These are phyloP conservation scores for Fragum whitleyi DNA, from an alignment of 2,888 invertebrate species.

Conservation along the genomic window DNA sequence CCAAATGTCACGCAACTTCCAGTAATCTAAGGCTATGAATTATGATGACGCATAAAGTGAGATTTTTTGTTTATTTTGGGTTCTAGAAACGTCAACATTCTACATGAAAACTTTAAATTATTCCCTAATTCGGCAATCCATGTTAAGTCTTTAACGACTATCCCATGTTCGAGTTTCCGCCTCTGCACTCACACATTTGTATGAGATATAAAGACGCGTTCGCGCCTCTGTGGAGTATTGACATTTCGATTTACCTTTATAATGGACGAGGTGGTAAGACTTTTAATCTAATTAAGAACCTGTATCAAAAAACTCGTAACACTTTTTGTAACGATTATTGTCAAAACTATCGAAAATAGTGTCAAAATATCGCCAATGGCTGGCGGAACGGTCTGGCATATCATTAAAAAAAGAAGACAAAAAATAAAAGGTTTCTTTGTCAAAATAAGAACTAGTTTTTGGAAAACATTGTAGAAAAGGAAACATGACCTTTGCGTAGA, in stretches of 20 bases:
- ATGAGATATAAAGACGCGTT: slow-evolving; percentile 1
- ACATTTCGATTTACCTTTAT: slow-evolving; percentile 16
- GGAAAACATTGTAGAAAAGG: neutral
- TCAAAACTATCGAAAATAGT: slow-evolving; percentile 4
- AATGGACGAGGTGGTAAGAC: neutral
- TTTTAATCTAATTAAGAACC: slow-evolving; percentile 13
- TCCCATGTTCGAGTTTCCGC: neutral
- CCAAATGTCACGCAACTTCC: too few relatives aligned
- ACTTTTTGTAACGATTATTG: slow-evolving; percentile 14
- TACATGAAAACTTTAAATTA: too few relatives aligned
- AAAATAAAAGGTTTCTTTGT: too few relatives aligned
- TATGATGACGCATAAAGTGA: too few relatives aligned
- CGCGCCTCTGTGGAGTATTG: slow-evolving; percentile 19
- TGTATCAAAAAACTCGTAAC: neutral
- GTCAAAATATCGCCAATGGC: neutral
- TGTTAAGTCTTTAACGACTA: neutral
- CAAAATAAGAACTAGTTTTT: too few relatives aligned
- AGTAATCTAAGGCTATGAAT: too few relatives aligned
- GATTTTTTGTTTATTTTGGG: too few relatives aligned
- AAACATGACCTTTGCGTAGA: too few relatives aligned
- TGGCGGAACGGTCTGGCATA: too few relatives aligned
- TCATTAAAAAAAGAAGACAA: too few relatives aligned
- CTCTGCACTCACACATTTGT: neutral
- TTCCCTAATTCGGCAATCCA: too few relatives aligned
- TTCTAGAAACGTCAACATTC: too few relatives aligned